A percentile compares a stretch with the other conserved stretches of the same genome.
Conservation (phyloP, 2,113 vertebrate species). For the Myrmecophaga tridactyla region DNA sequence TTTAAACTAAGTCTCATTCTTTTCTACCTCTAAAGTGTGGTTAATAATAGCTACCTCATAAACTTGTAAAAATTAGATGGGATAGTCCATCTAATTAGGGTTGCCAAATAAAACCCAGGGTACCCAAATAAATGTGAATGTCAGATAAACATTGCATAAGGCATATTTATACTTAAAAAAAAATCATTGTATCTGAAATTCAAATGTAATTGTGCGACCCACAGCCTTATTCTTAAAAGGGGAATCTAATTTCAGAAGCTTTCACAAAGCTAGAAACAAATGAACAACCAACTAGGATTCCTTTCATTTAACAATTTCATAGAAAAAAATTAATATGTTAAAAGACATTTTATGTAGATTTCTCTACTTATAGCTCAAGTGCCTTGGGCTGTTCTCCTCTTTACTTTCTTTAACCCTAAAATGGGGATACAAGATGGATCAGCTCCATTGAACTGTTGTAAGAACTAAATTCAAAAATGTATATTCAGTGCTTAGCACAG, state of each 20-base stretch:
- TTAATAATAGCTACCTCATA: too few species aligned
- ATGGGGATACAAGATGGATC: neutral
- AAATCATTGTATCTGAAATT: too few species aligned
- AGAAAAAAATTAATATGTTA: neutral
- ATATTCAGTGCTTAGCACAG: neutral
- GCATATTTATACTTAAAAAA: too few species aligned
- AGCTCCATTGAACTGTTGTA: neutral
- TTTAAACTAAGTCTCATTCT: too few species aligned
- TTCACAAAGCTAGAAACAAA: neutral
- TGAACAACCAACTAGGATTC: neutral
- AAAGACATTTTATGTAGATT: neutral
- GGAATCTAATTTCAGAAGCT: neutral
- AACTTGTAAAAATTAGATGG: too few species aligned
- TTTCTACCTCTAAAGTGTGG: too few species aligned
- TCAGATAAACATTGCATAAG: too few species aligned
- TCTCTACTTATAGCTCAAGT: neutral
- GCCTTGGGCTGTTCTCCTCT: neutral
- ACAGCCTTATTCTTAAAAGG: neutral
- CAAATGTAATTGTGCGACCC: too few species aligned
- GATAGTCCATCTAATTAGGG: too few species aligned
- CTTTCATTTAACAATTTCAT: neutral
- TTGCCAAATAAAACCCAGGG: too few species aligned
- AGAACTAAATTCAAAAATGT: conserved; percentile 23
- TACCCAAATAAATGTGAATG: too few species aligned
- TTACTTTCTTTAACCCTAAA: conserved; percentile 20